A percentile compares a stretch with the other conserved stretches of the same genome.
phyloP scores from a whole-genome alignment of 92 coral and sea anemone species.

The Palythoa heliodiscus region DNA sequence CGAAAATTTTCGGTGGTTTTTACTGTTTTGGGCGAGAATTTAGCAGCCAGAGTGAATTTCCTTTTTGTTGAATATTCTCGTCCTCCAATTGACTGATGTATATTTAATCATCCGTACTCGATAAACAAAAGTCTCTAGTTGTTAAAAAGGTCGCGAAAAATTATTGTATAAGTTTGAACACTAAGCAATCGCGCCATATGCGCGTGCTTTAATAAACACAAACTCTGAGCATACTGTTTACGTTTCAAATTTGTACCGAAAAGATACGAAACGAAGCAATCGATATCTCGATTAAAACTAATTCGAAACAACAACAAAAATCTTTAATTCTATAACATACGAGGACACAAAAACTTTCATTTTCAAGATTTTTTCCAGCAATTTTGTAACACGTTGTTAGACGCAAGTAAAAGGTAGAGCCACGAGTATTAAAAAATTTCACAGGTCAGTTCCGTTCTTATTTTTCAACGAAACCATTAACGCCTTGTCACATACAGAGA shows the following conservation, averaged over 20 bases:
- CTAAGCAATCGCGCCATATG: constrained; percentile 18
- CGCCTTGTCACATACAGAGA: not conserved
- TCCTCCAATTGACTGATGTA: constrained; percentile 9
- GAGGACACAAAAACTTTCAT: not conserved
- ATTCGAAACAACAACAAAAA: not conserved
- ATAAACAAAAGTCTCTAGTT: constrained; percentile 13
- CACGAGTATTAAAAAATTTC: constrained; percentile 29
- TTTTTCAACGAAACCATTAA: constrained; percentile 9
- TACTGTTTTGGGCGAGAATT: not conserved
- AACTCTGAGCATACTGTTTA: not conserved
- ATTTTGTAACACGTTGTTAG: not conserved
- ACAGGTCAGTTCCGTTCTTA: not conserved
- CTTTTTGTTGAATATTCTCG: not conserved
- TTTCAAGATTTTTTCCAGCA: constrained; percentile 7
- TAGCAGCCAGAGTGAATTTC: not conserved
- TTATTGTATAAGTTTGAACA: not conserved
- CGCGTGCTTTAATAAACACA: not conserved
- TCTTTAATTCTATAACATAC: not conserved
- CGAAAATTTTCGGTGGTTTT: not conserved
- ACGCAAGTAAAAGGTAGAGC: not conserved
- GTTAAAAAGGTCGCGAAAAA: constrained; percentile 8
- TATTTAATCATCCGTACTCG: constrained; percentile 26
- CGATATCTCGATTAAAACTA: not conserved
- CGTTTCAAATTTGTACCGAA: not conserved
- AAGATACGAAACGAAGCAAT: constrained; percentile 1